Evolutionary conservation across 2,888 invertebrate species (phyloP).

Genomic region (Dyspetes luteomarginatus): DNA sequence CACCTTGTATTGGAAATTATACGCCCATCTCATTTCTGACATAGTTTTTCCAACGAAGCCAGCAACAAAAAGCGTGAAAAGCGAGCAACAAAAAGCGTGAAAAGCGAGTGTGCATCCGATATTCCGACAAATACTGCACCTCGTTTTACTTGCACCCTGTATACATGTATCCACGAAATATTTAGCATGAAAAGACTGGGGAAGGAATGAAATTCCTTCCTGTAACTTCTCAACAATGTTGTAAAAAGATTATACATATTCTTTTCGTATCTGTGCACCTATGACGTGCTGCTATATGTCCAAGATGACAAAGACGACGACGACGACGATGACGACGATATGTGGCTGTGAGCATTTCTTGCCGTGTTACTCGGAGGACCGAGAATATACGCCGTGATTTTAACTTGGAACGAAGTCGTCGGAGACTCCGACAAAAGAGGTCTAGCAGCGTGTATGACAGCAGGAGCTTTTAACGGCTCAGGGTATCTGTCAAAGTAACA

Average conservation of each 20-base stretch:
- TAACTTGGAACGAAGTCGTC: conserved; percentile 39
- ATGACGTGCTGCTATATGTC: too few species aligned
- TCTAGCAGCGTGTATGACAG: not conserved
- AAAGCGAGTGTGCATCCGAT: conserved; percentile 73
- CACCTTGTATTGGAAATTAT: too few species aligned
- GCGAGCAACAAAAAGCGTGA: conserved; percentile 67
- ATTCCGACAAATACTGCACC: conserved; percentile 69
- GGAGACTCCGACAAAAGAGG: conserved; percentile 62
- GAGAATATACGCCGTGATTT: not conserved
- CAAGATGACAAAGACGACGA: too few species aligned
- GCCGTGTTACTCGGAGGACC: conserved; percentile 31
- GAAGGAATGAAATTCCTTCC: conserved; percentile 7
- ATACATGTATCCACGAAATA: conserved; percentile 32
- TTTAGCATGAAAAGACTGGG: not conserved
- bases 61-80: too few species aligned
- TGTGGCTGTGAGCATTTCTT: conserved; percentile 49
- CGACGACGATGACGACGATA: not conserved
- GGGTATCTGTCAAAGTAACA: not conserved
- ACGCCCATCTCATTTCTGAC: too few species aligned
- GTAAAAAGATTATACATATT: conserved; percentile 13
- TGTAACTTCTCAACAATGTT: conserved; percentile 7
- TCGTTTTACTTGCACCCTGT: conserved; percentile 52
- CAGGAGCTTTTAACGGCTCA: not conserved
- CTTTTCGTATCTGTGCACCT: not conserved
- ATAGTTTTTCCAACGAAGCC: too few species aligned